phyloP scores from a whole-genome alignment of 2,113 vertebrate species.

The Laticauda laticaudata region DNA sequence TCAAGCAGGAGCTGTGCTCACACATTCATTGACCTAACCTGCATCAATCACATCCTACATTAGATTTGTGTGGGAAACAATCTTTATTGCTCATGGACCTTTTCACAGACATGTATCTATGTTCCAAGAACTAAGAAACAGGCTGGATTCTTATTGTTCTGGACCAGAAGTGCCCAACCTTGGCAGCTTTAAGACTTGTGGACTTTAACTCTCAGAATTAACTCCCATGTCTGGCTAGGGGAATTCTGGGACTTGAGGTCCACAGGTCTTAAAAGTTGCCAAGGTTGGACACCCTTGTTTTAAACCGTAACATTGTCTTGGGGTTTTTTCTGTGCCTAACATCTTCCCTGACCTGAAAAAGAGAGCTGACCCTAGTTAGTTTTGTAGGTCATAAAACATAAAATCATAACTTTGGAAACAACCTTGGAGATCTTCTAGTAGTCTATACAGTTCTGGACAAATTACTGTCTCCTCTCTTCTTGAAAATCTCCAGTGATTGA shows the following conservation, averaged over 20 bases:
- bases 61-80: neutral
- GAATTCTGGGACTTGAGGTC: neutral
- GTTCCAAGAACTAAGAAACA: neutral
- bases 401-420: no score
- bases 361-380: neutral
- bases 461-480: no score
- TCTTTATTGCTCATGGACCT: neutral
- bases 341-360: neutral
- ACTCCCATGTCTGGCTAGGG: no score
- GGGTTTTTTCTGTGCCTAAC: neutral
- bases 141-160: neutral
- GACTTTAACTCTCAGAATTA: neutral
- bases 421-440: no score
- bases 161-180: neutral
- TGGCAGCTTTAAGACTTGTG: neutral
- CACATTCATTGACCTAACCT: neutral
- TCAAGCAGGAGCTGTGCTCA: no score
- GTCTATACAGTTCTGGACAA: no score
- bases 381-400: neutral
- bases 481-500: no score
- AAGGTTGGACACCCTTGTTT: neutral
- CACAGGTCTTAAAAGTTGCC: neutral
- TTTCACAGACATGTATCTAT: neutral
- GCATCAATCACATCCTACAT: neutral
- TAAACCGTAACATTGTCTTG: neutral